phyloP scores from a whole-genome alignment of 2,888 invertebrate species.

The Byasa hedistus region DNA sequence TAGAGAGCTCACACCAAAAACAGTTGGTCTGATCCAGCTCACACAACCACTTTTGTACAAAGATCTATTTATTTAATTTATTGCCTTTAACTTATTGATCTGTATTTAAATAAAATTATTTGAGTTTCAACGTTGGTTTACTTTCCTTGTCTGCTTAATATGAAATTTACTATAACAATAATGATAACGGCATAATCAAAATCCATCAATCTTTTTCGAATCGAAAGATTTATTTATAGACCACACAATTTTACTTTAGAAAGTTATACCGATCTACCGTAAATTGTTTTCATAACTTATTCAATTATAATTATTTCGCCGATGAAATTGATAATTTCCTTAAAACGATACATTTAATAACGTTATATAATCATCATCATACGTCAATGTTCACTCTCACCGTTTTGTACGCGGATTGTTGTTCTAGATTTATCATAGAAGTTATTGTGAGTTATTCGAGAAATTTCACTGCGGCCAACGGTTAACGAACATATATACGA shows the following conservation, averaged over 20 bases:
- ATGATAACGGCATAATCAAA: no score
- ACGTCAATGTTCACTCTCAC: conserved; percentile 46
- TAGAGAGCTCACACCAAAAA: conserved; percentile 50
- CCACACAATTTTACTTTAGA: not conserved
- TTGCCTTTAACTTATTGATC: conserved; percentile 65
- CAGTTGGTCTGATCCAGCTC: conserved; percentile 17
- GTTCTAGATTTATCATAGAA: conserved; percentile 55
- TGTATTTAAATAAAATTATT: conserved; percentile 51
- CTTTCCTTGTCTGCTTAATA: conserved; percentile 32
- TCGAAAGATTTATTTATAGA: not conserved
- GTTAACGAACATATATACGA: conserved; percentile 40
- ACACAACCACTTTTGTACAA: conserved; percentile 66
- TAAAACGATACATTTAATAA: not conserved
- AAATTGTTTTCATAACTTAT: not conserved
- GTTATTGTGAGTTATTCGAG: conserved; percentile 48
- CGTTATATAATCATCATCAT: conserved; percentile 29
- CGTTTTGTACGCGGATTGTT: conserved; percentile 51
- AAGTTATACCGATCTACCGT: not conserved
- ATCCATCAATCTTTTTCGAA: no score
- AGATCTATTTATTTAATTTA: conserved; percentile 70
- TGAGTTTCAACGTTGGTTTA: conserved; percentile 43
- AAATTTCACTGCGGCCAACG: conserved; percentile 43
- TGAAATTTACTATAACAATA: not conserved
- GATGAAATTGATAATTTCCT: not conserved
- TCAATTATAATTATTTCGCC: not conserved